phyloP scores from a whole-genome alignment of 1,140 invertebrate species.

The Lepidurus packardi region DNA sequence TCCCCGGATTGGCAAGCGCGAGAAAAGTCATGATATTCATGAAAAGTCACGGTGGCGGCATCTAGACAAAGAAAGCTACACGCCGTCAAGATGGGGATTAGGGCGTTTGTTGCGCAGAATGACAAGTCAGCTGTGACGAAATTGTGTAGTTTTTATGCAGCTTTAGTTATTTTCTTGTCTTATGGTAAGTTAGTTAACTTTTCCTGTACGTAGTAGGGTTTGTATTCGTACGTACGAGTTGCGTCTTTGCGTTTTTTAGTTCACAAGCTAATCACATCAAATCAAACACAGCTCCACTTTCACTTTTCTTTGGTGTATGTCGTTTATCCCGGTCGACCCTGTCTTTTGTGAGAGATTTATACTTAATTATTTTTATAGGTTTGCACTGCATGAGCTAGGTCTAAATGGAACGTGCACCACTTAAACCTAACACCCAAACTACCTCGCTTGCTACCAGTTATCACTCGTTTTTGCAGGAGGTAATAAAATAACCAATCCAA shows the following conservation, averaged over 20 bases:
- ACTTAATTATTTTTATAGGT: not conserved
- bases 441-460: conserved; percentile 7
- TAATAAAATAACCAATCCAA: not conserved
- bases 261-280: not conserved
- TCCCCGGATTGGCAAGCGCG: too few relatives aligned
- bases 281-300: not conserved
- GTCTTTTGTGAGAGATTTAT: not conserved
- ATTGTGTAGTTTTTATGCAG: not conserved
- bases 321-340: too few relatives aligned
- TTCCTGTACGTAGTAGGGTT: not conserved
- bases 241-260: not conserved
- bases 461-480: not conserved
- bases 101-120: conserved; percentile 14
- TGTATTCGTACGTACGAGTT: too few relatives aligned
- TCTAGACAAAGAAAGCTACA: not conserved
- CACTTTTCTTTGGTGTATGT: not conserved
- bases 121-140: not conserved
- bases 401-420: conserved; percentile 17
- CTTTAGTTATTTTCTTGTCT: conserved; percentile 15
- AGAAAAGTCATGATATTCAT: too few relatives aligned
- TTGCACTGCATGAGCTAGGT: conserved; percentile 8
- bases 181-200: not conserved
- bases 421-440: conserved; percentile 19
- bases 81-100: not conserved
- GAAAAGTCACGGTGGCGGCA: not conserved